Evolutionary conservation across 1,140 invertebrate species (phyloP), one percentile per base, ranked within the genome.

Genomic region (Apis dorsata): DNA sequence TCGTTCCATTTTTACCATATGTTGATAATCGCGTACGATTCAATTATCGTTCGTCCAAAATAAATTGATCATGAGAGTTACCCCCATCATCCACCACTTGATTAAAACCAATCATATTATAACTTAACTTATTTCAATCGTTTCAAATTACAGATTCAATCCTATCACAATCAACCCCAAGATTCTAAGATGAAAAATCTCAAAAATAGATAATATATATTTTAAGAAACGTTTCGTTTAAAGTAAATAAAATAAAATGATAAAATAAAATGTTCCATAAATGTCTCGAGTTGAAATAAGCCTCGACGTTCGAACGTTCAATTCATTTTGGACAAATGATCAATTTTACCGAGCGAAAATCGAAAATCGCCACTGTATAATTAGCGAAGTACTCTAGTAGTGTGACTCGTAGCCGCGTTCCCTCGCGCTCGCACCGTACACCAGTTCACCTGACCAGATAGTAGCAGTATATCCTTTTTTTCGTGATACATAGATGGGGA

Each of bases 361-460:
- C 49, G 15, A 28, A 65, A 34, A 13, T 17, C n/a, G 19, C 21
- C 13, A 51, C 44, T n/a, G n/a, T 21, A 63, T 53, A 5, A 74
- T 1, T 12, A 24, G 10, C 15, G 74, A n/a, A 76, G 24, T 34
- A 24, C 49, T 44, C 4, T 15, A n/a, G 51, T 66, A 13, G 69
- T 71, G 17, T 1, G 57, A 65, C 65, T 84, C 81, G 74, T 80
- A 57, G 79, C 28, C 60, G 65, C 76, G 87, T 86, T 68, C 34
- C 51, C 34, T 76, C 72, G 63, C 62, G 79, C 79, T 81, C 80
- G 80, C 80, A 81, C 80, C 72, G 80, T 81, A 81, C 44, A 60
- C 60, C 73, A 81, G 62, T 59, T 60, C 72, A 81, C 80, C 80
- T 76, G 80, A 76, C 72, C 63, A 75, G 28, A 73, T 15, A 72